Conservation (phyloP, 2,888 invertebrate genomes). For the Andrena chrysosceles region DNA sequence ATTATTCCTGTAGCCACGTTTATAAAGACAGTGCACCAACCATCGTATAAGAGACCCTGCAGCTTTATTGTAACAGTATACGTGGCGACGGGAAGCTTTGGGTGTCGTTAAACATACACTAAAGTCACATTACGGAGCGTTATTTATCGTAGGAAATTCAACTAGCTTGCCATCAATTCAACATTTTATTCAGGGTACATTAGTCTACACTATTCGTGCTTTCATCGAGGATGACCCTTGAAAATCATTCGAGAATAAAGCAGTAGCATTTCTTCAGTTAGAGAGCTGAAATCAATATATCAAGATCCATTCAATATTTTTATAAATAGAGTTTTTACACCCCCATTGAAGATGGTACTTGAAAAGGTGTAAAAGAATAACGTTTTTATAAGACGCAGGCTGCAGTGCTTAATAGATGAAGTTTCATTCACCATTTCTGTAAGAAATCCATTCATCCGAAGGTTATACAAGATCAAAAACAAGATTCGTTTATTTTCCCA, state of each 20-base stretch:
- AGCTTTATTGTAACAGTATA: not conserved
- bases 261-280: no score
- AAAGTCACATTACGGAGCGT: not conserved
- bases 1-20: slow-evolving; percentile 22
- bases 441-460: not conserved
- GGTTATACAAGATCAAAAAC: not conserved
- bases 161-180: not conserved
- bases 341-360: no score
- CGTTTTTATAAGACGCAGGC: no score
- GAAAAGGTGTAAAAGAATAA: no score
- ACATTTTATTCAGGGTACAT: not conserved
- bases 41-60: not conserved
- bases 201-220: not conserved
- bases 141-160: slow-evolving; percentile 13
- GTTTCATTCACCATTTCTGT: not conserved
- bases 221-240: not conserved
- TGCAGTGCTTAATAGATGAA: no score
- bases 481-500: not conserved
- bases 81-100: not conserved
- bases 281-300: no score
- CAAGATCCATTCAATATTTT: no score
- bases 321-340: no score
- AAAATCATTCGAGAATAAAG: no score
- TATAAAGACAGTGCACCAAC: not conserved
- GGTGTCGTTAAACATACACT: not conserved